A percentile compares a stretch with the other conserved stretches of the same genome.
Evolutionary conservation across 30 jellyfish, hydroid and myxozoan species (phyloP).

Genomic region (Clytia hemisphaerica): DNA sequence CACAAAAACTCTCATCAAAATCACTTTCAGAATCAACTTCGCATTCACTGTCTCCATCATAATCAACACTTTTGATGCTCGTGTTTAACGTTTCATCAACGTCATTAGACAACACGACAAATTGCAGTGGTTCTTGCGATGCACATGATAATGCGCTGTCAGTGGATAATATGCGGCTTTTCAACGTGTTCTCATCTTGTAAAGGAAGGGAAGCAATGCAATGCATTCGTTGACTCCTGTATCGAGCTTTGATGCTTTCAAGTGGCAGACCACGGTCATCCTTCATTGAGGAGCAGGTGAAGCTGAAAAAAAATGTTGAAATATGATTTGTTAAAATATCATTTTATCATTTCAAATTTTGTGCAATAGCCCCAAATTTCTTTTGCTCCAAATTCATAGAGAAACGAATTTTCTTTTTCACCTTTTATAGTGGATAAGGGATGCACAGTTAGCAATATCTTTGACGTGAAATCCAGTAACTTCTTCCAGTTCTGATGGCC

Average conservation of each 20-base stretch:
- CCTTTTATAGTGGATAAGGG: constrained; percentile 52
- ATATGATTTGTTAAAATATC: no score
- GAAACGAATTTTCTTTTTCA: constrained; percentile 9
- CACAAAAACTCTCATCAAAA: constrained; percentile 27
- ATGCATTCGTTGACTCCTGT: not conserved
- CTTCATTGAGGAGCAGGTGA: constrained; percentile 22
- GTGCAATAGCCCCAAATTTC: no score
- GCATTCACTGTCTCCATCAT: constrained; percentile 30
- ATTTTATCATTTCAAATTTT: no score
- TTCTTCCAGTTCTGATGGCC: constrained; percentile 56
- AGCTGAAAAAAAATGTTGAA: not conserved
- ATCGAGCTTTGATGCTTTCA: constrained; percentile 19
- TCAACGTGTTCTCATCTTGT: constrained; percentile 1
- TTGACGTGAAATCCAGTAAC: constrained; percentile 67
- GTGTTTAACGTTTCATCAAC: constrained; percentile 15
- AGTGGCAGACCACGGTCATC: constrained; percentile 26
- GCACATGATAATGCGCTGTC: constrained; percentile 16
- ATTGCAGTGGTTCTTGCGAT: constrained; percentile 24
- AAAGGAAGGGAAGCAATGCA: constrained; percentile 1
- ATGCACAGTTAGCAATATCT: constrained; percentile 76
- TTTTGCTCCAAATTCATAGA: no score
- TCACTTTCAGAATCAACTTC: constrained; percentile 13
- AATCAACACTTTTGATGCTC: constrained; percentile 25
- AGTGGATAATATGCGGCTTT: constrained; percentile 17
- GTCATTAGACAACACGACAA: constrained; percentile 14